Conservation (phyloP, 2,113 vertebrate species). For the Pseudopipra pipra region DNA sequence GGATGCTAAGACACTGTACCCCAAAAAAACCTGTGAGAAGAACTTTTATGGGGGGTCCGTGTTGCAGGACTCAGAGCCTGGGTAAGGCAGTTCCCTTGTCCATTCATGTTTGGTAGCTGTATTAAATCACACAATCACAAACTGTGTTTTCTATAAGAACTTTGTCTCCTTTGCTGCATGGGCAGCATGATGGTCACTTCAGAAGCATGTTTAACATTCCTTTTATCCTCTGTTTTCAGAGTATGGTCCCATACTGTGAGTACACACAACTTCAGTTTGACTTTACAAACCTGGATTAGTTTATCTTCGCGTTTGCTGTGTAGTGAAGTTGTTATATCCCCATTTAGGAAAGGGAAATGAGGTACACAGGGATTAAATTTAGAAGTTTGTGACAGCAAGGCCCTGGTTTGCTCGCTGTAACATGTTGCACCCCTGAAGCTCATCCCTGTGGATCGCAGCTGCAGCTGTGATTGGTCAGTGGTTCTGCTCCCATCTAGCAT, state of each 20-base stretch:
- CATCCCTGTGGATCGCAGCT: background rate
- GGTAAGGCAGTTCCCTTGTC: background rate
- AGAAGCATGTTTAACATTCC: background rate
- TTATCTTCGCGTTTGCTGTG: background rate
- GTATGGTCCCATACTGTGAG: background rate
- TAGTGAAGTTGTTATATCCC: background rate
- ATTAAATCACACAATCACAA: accelerated
- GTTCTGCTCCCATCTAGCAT: background rate
- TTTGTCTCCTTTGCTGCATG: background rate
- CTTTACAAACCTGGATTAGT: constrained; percentile 4
- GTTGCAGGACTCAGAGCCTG: background rate
- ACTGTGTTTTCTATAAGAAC: background rate
- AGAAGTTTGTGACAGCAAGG: background rate
- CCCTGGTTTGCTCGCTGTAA: background rate
- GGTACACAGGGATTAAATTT: background rate
- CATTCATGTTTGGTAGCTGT: accelerated
- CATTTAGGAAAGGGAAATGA: background rate
- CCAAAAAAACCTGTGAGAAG: background rate
- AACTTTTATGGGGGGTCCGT: accelerated
- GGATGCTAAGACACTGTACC: background rate
- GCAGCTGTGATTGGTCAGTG: background rate
- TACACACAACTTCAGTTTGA: background rate
- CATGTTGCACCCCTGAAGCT: background rate
- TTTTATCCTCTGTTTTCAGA: background rate
- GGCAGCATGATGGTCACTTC: background rate